Conservation (phyloP, 2,888 invertebrate genomes). For the Asteroscopus sphinx region DNA sequence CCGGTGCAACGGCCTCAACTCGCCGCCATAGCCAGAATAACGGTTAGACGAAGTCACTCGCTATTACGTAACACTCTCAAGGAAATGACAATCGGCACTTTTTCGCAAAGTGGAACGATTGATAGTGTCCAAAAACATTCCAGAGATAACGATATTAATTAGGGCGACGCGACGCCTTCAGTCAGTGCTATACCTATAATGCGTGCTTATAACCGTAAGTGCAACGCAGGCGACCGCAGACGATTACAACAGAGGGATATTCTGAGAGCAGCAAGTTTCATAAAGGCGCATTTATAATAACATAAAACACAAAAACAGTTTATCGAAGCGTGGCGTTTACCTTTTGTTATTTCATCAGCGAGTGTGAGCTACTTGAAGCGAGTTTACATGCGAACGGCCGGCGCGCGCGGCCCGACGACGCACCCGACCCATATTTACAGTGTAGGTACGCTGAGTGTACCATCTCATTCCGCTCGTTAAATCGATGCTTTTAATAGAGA, state of each 20-base stretch:
- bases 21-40: conserved; percentile 64
- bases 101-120: conserved; percentile 60
- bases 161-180: conserved; percentile 16
- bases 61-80: conserved; percentile 70
- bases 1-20: conserved; percentile 70
- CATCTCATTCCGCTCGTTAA: conserved; percentile 83
- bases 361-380: conserved; percentile 60
- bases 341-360: conserved; percentile 72
- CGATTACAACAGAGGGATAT: conserved; percentile 41
- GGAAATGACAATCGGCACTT: conserved; percentile 63
- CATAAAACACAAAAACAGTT: conserved; percentile 65
- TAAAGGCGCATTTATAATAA: conserved; percentile 52
- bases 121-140: conserved; percentile 54
- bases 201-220: conserved; percentile 25
- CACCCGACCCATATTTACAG: conserved; percentile 78
- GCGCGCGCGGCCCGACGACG: conserved; percentile 56
- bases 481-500: conserved; percentile 86
- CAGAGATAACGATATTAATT: conserved; percentile 54
- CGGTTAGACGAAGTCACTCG: conserved; percentile 65
- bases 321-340: conserved; percentile 65
- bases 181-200: conserved; percentile 18
- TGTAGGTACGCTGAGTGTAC: conserved; percentile 64
- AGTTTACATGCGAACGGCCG: conserved; percentile 65
- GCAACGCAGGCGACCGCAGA: conserved; percentile 22
- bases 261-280: conserved; percentile 46